Percentiles rank a stretch among this genome's conserved stretches.
Evolutionary conservation across 2,797 vertebrate genomes (phyloP).

Genomic region (Pseudomugil gertrudae): DNA sequence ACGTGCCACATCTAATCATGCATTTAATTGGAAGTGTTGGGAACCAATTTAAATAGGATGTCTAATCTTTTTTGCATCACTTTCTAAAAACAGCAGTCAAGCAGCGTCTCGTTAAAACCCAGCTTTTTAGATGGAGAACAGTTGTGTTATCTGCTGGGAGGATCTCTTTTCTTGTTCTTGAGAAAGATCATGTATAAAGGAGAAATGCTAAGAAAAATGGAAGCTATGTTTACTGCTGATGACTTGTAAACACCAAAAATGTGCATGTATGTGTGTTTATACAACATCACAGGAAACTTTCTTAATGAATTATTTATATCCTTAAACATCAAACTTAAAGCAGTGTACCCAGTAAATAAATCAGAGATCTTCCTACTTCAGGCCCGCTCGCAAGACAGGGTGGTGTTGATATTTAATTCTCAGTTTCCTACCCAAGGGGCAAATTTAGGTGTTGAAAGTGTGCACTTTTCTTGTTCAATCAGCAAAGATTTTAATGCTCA

Average conservation of each 20-base stretch:
- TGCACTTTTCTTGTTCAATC: constrained; percentile 40
- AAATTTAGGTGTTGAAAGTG: constrained; percentile 49
- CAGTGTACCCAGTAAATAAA: constrained; percentile 72
- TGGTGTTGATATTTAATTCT: constrained; percentile 54
- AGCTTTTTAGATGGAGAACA: constrained; percentile 1
- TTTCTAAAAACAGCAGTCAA: constrained; percentile 20
- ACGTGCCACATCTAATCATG: background rate
- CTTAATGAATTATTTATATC: constrained; percentile 68
- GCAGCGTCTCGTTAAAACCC: constrained; percentile 16
- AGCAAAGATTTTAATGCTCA: constrained; percentile 28
- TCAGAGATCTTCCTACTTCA: constrained; percentile 49
- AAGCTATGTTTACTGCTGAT: constrained; percentile 23
- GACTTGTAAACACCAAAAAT: constrained; percentile 17
- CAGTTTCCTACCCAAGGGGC: constrained; percentile 38
- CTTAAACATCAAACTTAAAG: constrained; percentile 71
- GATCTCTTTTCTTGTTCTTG: constrained; percentile 21
- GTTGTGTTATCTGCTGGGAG: background rate
- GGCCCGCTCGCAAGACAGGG: constrained; percentile 35
- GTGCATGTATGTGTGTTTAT: constrained; percentile 32
- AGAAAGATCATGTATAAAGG: constrained; percentile 8
- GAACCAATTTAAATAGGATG: constrained; percentile 30
- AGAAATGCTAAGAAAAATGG: constrained; percentile 17
- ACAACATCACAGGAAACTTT: constrained; percentile 37
- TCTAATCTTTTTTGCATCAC: constrained; percentile 29
- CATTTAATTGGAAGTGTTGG: constrained; percentile 19